Conservation (phyloP, 2,797 vertebrate genomes). For the Mormyrops boulengeri region DNA sequence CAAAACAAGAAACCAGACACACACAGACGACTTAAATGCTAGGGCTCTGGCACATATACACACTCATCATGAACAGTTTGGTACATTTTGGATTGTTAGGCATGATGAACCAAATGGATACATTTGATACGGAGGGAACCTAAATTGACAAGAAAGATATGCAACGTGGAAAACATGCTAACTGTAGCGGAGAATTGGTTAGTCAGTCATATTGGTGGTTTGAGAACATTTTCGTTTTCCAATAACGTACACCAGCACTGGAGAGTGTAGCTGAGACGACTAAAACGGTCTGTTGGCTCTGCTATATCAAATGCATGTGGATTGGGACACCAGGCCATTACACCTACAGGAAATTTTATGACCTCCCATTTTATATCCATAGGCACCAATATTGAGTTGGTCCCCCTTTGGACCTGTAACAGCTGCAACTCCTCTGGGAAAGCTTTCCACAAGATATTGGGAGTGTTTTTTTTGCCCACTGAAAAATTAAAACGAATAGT, state of each 20-base stretch:
- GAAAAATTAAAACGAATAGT: background rate
- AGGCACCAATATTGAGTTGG: too few species aligned
- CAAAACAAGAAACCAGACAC: conserved; percentile 5
- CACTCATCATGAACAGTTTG: background rate
- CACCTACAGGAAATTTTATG: too few species aligned
- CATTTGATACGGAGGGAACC: background rate
- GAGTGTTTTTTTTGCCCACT: background rate
- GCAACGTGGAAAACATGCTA: background rate
- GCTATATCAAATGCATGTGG: too few species aligned
- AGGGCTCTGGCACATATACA: background rate
- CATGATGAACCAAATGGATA: too few species aligned
- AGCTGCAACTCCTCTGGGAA: background rate
- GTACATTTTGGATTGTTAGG: background rate
- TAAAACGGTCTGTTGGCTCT: too few species aligned
- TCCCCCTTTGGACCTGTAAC: background rate
- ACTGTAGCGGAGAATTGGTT: background rate
- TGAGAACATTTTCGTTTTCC: background rate
- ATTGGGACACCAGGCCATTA: too few species aligned
- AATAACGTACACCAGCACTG: too few species aligned
- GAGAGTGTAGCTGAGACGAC: too few species aligned
- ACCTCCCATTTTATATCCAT: too few species aligned
- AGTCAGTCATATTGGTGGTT: background rate
- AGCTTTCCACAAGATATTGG: background rate
- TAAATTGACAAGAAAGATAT: background rate
- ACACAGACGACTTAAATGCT: background rate